Base-by-base conservation (phyloP, 2,888 invertebrate genomes). In the Drosophila parthenogenetica region DNA sequence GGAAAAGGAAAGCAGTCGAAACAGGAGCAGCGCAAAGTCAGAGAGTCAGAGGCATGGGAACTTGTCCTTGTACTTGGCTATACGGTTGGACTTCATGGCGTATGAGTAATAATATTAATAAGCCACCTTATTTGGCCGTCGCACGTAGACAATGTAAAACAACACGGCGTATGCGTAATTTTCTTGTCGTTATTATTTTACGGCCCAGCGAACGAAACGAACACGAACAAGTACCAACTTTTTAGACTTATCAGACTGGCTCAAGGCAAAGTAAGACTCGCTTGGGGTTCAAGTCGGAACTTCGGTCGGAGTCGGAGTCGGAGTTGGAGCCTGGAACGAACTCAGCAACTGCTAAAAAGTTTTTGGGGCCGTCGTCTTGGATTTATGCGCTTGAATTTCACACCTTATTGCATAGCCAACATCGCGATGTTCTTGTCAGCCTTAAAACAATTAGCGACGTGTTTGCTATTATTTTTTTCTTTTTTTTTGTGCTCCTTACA, bases 161-260 rank as follows among this genome's bases (percentile, higher is more conserved):
- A 85, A 85, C 68, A 72, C 83, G 79, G 77, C 86, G 88, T 77
- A 85, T 87, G 87, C 79, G 82, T 79, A 83, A 79, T 81, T 79
- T 85, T 46, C 82, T 70, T 74, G 78, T 81, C 81, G 71, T 77
- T 81, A 79, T 79, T 79, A 81, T 81, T 81, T 79, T 81, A 79
- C 74, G 78, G 79, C 68, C 68, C 59, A 69, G 60, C 77, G 58
- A 68, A 43, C 73, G 68, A 59, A 55, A 50, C 13, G 13, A 8
- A 29, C 29, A 54, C 51, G 55, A 35, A 35, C 32, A 53, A 17
- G 57, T 13, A 60, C 50, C 25, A 70, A 69, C 74, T 74, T 77
- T 77, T 53, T 54, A 42, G 66, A 61, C 75, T 73, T 81, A 81
- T 79, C 82, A 79, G n/a, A 68, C 72, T 66, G 43, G 59, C 79